These are phyloP conservation scores for Camponotus vicinus DNA, from an alignment of 1,140 invertebrate genomes.

Conservation along the genomic window DNA sequence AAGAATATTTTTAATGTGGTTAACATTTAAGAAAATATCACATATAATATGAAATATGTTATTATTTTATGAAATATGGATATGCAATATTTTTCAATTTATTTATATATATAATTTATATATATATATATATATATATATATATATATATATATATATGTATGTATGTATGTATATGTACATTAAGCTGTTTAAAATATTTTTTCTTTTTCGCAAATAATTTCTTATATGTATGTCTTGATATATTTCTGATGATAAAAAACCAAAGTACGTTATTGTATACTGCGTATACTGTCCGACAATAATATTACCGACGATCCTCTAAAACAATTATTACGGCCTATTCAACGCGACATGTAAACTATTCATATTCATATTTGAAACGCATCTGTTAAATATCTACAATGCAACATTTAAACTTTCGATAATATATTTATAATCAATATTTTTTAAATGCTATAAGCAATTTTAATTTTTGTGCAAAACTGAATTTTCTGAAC, in stretches of 20 bases:
- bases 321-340: constrained; percentile 18
- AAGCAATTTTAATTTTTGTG: constrained; percentile 7
- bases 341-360: constrained; percentile 9
- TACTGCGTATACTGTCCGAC: constrained; percentile 5
- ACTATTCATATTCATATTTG: constrained; percentile 20
- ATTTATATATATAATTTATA: too few species aligned
- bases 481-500: constrained; percentile 42
- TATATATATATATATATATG: too few species aligned
- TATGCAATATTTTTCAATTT: not conserved
- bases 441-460: not conserved
- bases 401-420: not conserved
- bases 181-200: too few species aligned
- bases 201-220: not conserved
- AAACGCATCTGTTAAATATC: constrained; percentile 10
- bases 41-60: too few species aligned
- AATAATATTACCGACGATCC: constrained; percentile 55
- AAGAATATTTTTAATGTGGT: constrained; percentile 13
- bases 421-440: not conserved
- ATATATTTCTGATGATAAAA: constrained; percentile 29
- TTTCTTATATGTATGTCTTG: too few species aligned
- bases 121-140: too few species aligned
- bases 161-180: too few species aligned
- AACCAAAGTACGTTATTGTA: not conserved
- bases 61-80: not conserved
- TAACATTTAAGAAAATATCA: not conserved